Conservation (phyloP, 1,140 invertebrate species). For the Oryzaephilus surinamensis region DNA sequence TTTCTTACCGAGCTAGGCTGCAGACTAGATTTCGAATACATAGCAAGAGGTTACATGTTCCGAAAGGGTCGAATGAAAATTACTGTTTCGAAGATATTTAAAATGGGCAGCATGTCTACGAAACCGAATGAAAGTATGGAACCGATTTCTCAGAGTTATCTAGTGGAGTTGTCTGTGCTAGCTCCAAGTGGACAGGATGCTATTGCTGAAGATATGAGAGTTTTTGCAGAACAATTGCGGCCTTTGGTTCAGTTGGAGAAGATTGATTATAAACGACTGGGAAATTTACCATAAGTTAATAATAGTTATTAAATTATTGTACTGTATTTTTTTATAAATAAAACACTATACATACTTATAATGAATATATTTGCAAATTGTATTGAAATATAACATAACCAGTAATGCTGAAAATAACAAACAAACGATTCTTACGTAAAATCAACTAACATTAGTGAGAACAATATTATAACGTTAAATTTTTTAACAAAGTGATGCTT, state of each 20-base stretch:
- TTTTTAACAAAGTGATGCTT: slow-evolving; percentile 1
- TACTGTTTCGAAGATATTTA: slow-evolving; percentile 90
- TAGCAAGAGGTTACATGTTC: slow-evolving; percentile 90
- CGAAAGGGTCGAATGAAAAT: slow-evolving; percentile 95
- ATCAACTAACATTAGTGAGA: too few species aligned
- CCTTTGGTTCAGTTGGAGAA: slow-evolving; percentile 85
- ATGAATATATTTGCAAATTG: too few species aligned
- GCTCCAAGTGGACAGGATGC: slow-evolving; percentile 88
- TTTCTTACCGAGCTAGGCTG: slow-evolving; percentile 89
- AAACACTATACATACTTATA: too few species aligned
- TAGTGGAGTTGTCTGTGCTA: slow-evolving; percentile 88
- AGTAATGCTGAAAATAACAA: too few species aligned
- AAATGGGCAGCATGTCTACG: slow-evolving; percentile 58
- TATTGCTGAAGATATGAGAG: slow-evolving; percentile 90
- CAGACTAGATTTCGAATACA: slow-evolving; percentile 86
- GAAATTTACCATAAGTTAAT: slow-evolving; percentile 42
- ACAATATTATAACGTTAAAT: not conserved
- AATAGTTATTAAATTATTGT: too few species aligned
- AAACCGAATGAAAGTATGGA: slow-evolving; percentile 63
- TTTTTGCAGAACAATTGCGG: slow-evolving; percentile 89
- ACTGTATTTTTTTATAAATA: too few species aligned
- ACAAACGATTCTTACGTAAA: too few species aligned
- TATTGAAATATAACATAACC: too few species aligned
- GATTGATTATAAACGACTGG: slow-evolving; percentile 75
- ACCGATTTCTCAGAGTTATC: slow-evolving; percentile 81